A percentile compares a stretch with the other conserved stretches of the same genome.
Evolutionary conservation across 2,113 vertebrate species (phyloP).

Genomic region (Ophthalmolycus amberensis): DNA sequence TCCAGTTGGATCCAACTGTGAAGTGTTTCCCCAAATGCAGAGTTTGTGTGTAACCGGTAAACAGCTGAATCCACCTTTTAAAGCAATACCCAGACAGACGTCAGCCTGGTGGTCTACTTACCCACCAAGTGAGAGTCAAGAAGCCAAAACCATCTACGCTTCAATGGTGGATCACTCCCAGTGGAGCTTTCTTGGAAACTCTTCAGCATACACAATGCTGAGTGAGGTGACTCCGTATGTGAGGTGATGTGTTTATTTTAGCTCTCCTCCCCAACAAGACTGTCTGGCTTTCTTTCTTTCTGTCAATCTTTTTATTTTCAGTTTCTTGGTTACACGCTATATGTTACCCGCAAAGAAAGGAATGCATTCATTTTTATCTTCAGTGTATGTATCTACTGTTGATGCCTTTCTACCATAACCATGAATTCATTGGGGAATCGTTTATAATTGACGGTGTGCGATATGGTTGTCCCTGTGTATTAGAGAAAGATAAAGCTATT

Average conservation of each 20-base stretch:
- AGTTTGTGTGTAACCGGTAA: conserved; percentile 17
- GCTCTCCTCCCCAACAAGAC: conserved; percentile 2
- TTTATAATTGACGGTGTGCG: conserved; percentile 17
- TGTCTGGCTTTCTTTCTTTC: conserved; percentile 21
- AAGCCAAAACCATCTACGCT: conserved; percentile 38
- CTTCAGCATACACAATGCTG: conserved; percentile 12
- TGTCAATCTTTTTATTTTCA: no score
- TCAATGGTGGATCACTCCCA: conserved; percentile 38
- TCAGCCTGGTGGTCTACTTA: conserved; percentile 40
- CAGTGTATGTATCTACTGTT: not conserved
- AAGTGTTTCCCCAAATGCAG: conserved; percentile 15
- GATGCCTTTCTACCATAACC: conserved; percentile 50
- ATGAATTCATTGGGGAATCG: conserved; percentile 6
- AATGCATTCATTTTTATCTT: conserved; percentile 40
- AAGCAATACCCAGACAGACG: conserved; percentile 12
- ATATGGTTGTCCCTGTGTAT: conserved; percentile 7
- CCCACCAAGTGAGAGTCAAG: conserved; percentile 19
- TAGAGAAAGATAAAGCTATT: conserved; percentile 4
- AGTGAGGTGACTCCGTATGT: conserved; percentile 29
- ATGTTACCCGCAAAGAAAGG: conserved; percentile 36
- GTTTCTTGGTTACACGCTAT: no score
- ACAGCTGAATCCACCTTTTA: conserved; percentile 13
- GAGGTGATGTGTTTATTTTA: conserved; percentile 29
- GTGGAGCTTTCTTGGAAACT: conserved; percentile 44
- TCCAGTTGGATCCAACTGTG: conserved; percentile 12